These are phyloP conservation scores for Sturnus vulgaris DNA, from an alignment of 2,113 vertebrate genomes.

Conservation along the genomic window DNA sequence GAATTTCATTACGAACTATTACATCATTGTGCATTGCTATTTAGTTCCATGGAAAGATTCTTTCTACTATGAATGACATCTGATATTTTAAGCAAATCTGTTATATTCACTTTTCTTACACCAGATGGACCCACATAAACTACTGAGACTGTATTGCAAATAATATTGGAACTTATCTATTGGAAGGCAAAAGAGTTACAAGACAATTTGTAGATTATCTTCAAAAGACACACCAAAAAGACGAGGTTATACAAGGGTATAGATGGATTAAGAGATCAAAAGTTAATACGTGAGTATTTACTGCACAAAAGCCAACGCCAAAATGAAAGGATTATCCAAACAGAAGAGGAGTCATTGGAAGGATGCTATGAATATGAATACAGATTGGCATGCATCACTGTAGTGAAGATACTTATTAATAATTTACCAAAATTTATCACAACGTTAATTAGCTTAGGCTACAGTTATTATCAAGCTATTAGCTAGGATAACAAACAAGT, in stretches of 20 bases:
- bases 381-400: background rate
- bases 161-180: background rate
- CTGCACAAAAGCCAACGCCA: fast-evolving
- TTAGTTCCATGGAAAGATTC: background rate
- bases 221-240: background rate
- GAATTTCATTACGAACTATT: background rate
- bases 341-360: background rate
- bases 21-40: background rate
- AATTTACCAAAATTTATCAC: background rate
- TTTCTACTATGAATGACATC: background rate
- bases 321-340: background rate
- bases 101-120: background rate
- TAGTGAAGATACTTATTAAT: background rate
- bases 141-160: background rate
- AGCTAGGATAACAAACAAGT: background rate
- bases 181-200: background rate
- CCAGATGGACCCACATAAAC: background rate
- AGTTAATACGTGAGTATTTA: background rate
- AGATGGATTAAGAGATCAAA: background rate
- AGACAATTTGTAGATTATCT: background rate
- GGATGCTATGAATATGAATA: background rate
- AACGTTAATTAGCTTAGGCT: background rate
- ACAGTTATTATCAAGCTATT: background rate
- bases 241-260: background rate
- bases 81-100: background rate